phyloP scores from a whole-genome alignment of 2,888 invertebrate species.

The Norana najaformis region DNA sequence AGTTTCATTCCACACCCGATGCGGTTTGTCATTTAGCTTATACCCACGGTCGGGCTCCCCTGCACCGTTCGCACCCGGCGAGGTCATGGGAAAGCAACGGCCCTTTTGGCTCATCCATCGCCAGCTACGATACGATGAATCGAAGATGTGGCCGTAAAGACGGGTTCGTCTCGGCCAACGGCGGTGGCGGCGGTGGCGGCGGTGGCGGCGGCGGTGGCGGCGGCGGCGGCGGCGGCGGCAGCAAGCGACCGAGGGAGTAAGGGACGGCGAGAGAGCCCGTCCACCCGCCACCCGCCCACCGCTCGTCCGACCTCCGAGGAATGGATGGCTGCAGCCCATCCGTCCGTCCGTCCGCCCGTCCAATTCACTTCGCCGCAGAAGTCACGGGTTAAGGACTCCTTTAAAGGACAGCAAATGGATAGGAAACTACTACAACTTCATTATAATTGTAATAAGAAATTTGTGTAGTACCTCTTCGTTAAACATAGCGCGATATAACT shows the following conservation, averaged over 20 bases:
- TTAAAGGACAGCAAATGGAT: not conserved
- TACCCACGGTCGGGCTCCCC: not conserved
- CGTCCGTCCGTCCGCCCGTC: not conserved
- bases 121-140: slow-evolving; percentile 22
- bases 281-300: not conserved
- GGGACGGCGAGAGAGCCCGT: not conserved
- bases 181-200: not conserved
- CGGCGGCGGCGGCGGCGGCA: not conserved
- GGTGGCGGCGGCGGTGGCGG: not conserved
- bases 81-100: slow-evolving; percentile 23
- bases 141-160: slow-evolving; percentile 15
- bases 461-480: not conserved
- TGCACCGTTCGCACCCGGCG: slow-evolving; percentile 8
- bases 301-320: not conserved
- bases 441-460: not conserved
- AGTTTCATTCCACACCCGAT: not conserved
- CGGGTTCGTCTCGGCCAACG: not conserved
- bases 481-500: not conserved
- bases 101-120: slow-evolving; percentile 9
- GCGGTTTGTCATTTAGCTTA: not conserved
- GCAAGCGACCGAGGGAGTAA: not conserved
- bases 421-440: not conserved
- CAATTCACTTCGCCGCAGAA: slow-evolving; percentile 4
- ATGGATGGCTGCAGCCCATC: not conserved
- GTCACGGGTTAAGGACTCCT: not conserved